Conservation (phyloP, 2,888 invertebrate genomes). For the Lypha dubia region DNA sequence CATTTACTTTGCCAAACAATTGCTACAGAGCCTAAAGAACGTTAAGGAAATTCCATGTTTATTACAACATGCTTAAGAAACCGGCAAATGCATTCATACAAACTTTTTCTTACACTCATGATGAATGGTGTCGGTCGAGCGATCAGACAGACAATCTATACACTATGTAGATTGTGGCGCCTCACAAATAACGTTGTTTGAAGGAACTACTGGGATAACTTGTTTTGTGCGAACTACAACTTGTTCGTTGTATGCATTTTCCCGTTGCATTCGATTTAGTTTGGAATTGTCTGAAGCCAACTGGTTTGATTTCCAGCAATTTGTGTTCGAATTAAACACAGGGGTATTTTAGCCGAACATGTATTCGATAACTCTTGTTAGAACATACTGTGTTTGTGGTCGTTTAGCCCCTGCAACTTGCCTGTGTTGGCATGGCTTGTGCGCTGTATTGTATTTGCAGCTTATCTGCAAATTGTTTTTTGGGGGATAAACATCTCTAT, state of each 20-base stretch:
- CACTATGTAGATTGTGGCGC: constrained; percentile 43
- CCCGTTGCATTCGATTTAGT: constrained; percentile 35
- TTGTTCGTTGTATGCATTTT: not conserved
- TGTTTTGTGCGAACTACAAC: constrained; percentile 11
- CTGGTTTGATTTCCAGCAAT: not conserved
- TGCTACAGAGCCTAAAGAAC: constrained; percentile 42
- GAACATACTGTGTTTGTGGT: not conserved
- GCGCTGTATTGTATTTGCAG: constrained; percentile 65
- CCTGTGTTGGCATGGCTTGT: constrained; percentile 57
- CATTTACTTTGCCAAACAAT: constrained; percentile 58
- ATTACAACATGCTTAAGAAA: constrained; percentile 24
- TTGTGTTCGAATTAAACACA: constrained; percentile 48
- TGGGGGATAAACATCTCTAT: constrained; percentile 43
- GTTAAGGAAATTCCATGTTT: constrained; percentile 33
- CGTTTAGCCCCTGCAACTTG: constrained; percentile 71
- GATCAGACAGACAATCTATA: constrained; percentile 3
- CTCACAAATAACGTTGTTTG: constrained; percentile 32
- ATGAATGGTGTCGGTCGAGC: constrained; percentile 12
- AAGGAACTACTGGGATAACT: constrained; percentile 42
- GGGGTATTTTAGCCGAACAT: constrained; percentile 43
- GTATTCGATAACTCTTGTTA: constrained; percentile 43
- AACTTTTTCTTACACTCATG: not conserved
- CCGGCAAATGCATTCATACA: too few relatives aligned
- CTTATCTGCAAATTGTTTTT: constrained; percentile 21
- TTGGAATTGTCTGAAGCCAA: constrained; percentile 2